Percentiles rank a stretch among this genome's conserved stretches.
Conservation (phyloP, 2,888 invertebrate species). For the Cosmopolites sordidus region DNA sequence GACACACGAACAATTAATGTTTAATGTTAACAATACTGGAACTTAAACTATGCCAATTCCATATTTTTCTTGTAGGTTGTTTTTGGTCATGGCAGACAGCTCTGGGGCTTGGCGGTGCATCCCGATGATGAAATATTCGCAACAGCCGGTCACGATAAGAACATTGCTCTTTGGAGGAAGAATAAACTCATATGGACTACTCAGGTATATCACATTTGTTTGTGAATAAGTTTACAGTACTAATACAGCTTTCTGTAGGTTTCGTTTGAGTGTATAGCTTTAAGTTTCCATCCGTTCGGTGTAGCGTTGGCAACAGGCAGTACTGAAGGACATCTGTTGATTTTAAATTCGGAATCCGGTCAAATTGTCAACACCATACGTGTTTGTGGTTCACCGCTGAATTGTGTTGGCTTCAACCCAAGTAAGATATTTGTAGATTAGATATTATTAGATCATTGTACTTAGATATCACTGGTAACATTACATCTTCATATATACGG, state of each 20-base stretch:
- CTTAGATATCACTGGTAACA: no score
- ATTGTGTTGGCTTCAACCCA: conserved; percentile 82
- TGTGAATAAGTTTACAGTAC: neutral
- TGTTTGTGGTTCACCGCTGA: conserved; percentile 83
- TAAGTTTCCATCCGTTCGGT: conserved; percentile 85
- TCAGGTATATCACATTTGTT: conserved; percentile 57
- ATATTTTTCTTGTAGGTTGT: conserved; percentile 56
- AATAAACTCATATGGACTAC: conserved; percentile 84
- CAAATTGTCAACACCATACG: conserved; percentile 78
- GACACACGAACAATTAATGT: no score
- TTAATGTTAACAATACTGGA: no score
- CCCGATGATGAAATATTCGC: conserved; percentile 89
- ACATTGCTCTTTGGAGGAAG: conserved; percentile 85
- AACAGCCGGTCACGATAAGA: conserved; percentile 87
- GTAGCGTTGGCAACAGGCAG: conserved; percentile 85
- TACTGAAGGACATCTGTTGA: conserved; percentile 81
- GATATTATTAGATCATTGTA: no score
- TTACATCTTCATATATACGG: no score
- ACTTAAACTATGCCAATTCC: neutral
- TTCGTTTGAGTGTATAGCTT: conserved; percentile 82
- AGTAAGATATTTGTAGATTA: conserved; percentile 53
- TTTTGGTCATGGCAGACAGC: conserved; percentile 83
- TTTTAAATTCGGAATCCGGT: conserved; percentile 83
- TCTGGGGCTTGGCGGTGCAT: conserved; percentile 85
- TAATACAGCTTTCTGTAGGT: conserved; percentile 49